Evolutionary conservation across 2,888 invertebrate genomes (phyloP).

Genomic region (Macrostomum cliftonense): DNA sequence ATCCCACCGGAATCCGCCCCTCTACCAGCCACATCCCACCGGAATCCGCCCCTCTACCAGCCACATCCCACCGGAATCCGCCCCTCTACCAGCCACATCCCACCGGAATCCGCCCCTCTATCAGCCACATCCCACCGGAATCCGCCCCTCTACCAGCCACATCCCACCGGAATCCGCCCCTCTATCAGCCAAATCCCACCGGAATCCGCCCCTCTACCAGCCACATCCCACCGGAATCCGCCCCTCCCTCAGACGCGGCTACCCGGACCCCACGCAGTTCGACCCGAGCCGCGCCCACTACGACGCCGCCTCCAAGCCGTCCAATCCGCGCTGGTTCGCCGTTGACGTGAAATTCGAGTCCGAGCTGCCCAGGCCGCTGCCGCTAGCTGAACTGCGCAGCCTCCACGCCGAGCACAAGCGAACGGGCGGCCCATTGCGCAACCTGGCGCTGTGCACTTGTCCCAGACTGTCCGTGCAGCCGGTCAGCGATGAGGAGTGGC

Average conservation of each 20-base stretch:
- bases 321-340: conserved; percentile 32
- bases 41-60: too few species aligned
- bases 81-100: too few species aligned
- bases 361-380: conserved; percentile 26
- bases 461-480: conserved; percentile 34
- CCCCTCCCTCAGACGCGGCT: conserved; percentile 13
- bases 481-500: conserved; percentile 17
- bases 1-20: too few species aligned
- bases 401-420: conserved; percentile 25
- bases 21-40: too few species aligned
- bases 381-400: conserved; percentile 25
- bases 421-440: conserved; percentile 24
- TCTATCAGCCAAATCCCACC: too few species aligned
- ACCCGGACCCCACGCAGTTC: conserved; percentile 36
- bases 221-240: too few species aligned
- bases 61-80: too few species aligned
- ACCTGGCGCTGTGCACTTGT: conserved; percentile 27
- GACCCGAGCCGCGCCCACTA: conserved; percentile 29
- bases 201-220: too few species aligned
- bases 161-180: too few species aligned
- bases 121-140: too few species aligned
- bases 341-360: conserved; percentile 31
- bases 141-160: too few species aligned
- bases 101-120: too few species aligned
- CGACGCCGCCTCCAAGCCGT: conserved; percentile 23